Conservation (phyloP, 1,140 invertebrate species). For the Trichogramma pretiosum region DNA sequence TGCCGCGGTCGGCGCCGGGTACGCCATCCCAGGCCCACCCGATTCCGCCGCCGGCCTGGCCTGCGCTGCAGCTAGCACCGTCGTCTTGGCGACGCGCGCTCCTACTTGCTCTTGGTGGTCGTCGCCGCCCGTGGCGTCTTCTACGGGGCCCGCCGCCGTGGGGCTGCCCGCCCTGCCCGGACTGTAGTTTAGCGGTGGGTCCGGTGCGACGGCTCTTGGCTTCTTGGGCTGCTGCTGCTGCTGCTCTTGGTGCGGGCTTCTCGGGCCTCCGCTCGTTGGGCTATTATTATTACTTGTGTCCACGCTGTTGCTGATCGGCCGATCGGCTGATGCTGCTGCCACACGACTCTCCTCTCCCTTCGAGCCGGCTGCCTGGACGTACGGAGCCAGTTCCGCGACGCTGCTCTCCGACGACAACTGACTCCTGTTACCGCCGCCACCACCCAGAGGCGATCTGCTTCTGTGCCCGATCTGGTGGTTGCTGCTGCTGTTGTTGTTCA, state of each 20-base stretch:
- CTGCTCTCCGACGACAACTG: slow-evolving; percentile 18
- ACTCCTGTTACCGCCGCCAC: slow-evolving; percentile 23
- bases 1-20: slow-evolving; percentile 43
- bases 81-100: slow-evolving; percentile 23
- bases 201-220: background rate
- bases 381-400: slow-evolving; percentile 13
- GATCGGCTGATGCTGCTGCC: slow-evolving; percentile 6
- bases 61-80: slow-evolving; percentile 42
- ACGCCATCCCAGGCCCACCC: slow-evolving; percentile 45
- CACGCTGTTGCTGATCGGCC: no score
- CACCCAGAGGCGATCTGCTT: background rate
- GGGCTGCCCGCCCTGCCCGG: no score
- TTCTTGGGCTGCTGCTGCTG: slow-evolving; percentile 7
- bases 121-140: background rate
- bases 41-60: slow-evolving; percentile 40
- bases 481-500: no score
- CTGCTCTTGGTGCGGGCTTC: slow-evolving; percentile 5
- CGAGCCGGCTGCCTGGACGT: slow-evolving; percentile 7
- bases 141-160: background rate
- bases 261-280: no score
- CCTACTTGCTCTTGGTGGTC: background rate
- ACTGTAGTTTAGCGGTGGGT: no score
- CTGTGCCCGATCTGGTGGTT: background rate
- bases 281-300: no score
- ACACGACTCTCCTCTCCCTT: background rate